A percentile compares a stretch with the other conserved stretches of the same genome.
Conservation (phyloP, 2,113 vertebrate genomes). For the Myrmophylax atrothorax region DNA sequence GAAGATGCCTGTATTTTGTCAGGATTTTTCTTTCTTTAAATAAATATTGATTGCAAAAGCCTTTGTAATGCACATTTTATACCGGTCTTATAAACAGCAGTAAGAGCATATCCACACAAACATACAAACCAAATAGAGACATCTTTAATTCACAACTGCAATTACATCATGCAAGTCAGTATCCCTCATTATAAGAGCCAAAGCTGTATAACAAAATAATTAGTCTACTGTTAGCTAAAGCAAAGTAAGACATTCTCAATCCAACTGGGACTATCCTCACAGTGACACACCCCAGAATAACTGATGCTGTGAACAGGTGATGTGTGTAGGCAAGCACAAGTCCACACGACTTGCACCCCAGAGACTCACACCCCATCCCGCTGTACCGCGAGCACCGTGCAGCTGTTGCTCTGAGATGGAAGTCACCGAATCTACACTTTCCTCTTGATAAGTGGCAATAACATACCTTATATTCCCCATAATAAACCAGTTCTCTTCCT, state of each 20-base stretch:
- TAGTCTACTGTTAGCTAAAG: neutral
- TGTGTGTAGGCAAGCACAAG: neutral
- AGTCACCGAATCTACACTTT: neutral
- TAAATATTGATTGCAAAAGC: neutral
- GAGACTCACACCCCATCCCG: neutral
- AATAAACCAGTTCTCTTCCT: neutral
- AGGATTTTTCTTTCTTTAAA: neutral
- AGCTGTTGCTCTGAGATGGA: neutral
- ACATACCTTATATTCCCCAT: neutral
- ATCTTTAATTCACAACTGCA: conserved; percentile 45
- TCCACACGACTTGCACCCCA: neutral
- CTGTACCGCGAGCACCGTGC: rapidly evolving
- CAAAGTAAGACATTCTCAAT: neutral
- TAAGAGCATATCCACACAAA: neutral
- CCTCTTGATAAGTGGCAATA: neutral
- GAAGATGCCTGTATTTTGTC: neutral
- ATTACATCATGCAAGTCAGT: conserved; percentile 11
- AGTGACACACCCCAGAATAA: neutral
- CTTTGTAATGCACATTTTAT: neutral
- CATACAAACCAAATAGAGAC: neutral
- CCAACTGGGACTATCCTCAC: neutral
- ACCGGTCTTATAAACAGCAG: neutral
- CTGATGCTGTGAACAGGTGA: neutral
- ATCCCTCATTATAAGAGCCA: neutral
- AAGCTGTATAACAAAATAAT: conserved; percentile 49